Conservation (phyloP, 2,113 vertebrate species). For the Harpagus bidentatus region DNA sequence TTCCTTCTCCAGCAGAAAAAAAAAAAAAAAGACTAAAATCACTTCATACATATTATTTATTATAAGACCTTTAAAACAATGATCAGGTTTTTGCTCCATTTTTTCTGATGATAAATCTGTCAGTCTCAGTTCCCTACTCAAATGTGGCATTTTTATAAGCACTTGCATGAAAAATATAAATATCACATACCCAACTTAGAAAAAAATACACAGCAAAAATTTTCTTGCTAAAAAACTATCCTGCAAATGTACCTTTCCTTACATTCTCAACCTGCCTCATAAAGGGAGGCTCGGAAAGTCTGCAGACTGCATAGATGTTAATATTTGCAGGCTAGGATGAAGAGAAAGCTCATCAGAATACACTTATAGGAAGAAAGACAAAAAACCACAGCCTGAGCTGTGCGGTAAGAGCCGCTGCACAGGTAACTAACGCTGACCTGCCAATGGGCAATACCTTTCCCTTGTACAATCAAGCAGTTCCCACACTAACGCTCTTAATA, state of each 20-base stretch:
- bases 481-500: background rate
- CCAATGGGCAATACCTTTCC: rapidly evolving
- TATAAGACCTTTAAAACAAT: background rate
- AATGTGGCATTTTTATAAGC: background rate
- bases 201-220: background rate
- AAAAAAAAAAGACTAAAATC: background rate
- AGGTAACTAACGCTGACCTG: background rate
- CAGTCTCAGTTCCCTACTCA: background rate
- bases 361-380: background rate
- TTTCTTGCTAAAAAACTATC: background rate
- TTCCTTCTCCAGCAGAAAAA: background rate
- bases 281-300: background rate
- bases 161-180: background rate
- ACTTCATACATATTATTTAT: background rate
- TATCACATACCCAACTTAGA: background rate
- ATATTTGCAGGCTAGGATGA: background rate
- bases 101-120: background rate
- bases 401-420: background rate
- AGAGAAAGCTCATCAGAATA: background rate
- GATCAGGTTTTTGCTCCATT: rapidly evolving
- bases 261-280: background rate
- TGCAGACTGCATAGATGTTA: background rate
- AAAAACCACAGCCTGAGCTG: background rate
- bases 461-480: background rate
- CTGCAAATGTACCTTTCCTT: background rate